Base-by-base conservation (phyloP, 2,888 invertebrate species). In the Plebejus melissa region DNA sequence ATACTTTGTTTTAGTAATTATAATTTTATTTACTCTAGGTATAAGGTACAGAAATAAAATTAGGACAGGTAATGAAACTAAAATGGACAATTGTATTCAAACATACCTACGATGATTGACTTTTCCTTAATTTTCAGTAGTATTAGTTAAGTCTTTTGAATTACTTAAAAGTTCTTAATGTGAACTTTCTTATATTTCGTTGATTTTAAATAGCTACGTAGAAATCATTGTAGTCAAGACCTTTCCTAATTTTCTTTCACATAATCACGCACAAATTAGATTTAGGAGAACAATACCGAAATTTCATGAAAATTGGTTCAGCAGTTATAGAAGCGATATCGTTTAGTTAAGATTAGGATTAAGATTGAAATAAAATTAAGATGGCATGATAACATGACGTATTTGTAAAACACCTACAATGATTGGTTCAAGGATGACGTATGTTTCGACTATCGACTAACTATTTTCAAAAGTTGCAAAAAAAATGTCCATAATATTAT, bases 31-130 rank as follows among this genome's bases (percentile, higher is more conserved):
- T 0, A 58, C 22, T 58, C 22, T 58, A 58, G 22, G 7, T 58
- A 22, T 58, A 58, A 58, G 58, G 58, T 58, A 58, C 58, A 58
- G 54, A 54, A 54, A 58, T 58, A 58, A 58, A 58, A 58, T 58
- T 22, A 58, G 4, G 58, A n/a, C 58, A 58, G 58, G 58, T 58
- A n/a, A n/a, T 58, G 6, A 46, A 22, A 58, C 58, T 54, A 58
- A 58, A 58, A 58, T n/a, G 7, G 7, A 22, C 4, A 54, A 16
- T 54, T 54, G 54, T 58, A 58, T 58, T 54, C 16, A 4, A 58
- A 22, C 58, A 58, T 22, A 58, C 58, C 0, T 58, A 58, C 58
- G 58, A 58, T 22, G 58, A 58, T 58, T 7, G 16, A 58, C 54
- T 13, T 54, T 46, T 46, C 9, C 9, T 46, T 16, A 16, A 54